These are phyloP conservation scores for Callipepla californica DNA, from an alignment of 2,113 vertebrate species.

Conservation along the genomic window DNA sequence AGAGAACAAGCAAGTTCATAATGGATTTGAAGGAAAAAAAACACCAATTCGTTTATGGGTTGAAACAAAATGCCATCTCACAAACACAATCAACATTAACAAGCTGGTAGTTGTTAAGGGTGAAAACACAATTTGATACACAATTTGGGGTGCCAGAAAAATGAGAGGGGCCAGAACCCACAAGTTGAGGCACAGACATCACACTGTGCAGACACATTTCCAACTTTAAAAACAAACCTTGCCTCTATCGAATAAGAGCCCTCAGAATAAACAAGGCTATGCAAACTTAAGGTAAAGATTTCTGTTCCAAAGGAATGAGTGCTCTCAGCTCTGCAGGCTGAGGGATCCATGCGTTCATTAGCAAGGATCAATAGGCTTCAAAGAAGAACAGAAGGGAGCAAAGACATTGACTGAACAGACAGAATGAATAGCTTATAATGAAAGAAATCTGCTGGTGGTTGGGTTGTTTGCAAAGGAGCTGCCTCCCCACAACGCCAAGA, in stretches of 20 bases:
- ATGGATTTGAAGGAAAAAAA: background rate
- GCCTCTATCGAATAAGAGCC: background rate
- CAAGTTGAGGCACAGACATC: background rate
- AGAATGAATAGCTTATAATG: background rate
- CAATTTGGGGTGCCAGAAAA: background rate
- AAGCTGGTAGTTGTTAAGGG: background rate
- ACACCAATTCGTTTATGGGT: background rate
- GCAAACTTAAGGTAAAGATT: background rate
- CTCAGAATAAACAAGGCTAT: fast-evolving
- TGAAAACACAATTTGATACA: background rate
- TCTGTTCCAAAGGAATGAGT: fast-evolving
- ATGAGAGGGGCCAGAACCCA: background rate
- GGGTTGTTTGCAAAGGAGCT: background rate
- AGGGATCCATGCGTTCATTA: background rate
- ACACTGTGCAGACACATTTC: background rate
- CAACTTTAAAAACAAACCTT: background rate
- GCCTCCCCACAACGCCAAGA: background rate
- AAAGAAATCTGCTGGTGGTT: background rate
- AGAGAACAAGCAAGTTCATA: conserved; percentile 4
- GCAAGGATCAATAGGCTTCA: background rate
- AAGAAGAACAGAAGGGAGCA: background rate
- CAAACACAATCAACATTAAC: background rate
- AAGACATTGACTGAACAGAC: background rate
- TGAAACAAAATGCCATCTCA: background rate
- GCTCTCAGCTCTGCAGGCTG: background rate